A percentile compares a stretch with the other conserved stretches of the same genome.
These are phyloP conservation scores for Poeciliopsis turneri DNA, from an alignment of 2,797 vertebrate genomes.

Conservation along the genomic window DNA sequence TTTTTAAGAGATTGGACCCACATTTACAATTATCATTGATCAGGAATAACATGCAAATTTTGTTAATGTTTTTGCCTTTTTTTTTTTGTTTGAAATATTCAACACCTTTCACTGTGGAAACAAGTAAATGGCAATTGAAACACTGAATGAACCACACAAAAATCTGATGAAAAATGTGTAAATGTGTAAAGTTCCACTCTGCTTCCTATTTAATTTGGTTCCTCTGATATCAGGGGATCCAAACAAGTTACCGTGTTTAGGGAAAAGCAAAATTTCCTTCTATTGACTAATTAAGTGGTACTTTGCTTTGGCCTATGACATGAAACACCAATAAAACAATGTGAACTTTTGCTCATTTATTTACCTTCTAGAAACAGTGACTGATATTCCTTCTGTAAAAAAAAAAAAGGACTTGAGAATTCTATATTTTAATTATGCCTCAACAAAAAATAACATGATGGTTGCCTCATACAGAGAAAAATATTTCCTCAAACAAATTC, in stretches of 20 bases:
- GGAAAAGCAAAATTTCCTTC: neutral
- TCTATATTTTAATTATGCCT: neutral
- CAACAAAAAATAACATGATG: neutral
- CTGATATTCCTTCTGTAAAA: neutral
- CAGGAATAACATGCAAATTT: neutral
- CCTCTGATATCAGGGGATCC: neutral
- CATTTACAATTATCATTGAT: neutral
- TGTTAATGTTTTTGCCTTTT: neutral
- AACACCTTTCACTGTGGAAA: neutral
- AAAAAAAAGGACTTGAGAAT: neutral
- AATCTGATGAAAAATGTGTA: neutral
- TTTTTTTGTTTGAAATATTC: neutral
- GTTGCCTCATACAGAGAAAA: neutral
- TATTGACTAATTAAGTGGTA: neutral
- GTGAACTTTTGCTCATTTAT: neutral
- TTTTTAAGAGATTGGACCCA: neutral
- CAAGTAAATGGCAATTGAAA: neutral
- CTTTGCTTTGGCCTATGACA: neutral
- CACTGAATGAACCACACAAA: constrained; percentile 9
- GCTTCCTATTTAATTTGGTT: neutral
- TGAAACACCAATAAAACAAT: neutral
- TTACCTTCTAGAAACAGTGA: neutral
- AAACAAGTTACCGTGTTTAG: neutral
- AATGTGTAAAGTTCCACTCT: neutral
- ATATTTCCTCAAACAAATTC: neutral